A percentile compares a stretch with the other conserved stretches of the same genome.
Conservation (phyloP, 2,797 vertebrate genomes). For the Otus scops region DNA sequence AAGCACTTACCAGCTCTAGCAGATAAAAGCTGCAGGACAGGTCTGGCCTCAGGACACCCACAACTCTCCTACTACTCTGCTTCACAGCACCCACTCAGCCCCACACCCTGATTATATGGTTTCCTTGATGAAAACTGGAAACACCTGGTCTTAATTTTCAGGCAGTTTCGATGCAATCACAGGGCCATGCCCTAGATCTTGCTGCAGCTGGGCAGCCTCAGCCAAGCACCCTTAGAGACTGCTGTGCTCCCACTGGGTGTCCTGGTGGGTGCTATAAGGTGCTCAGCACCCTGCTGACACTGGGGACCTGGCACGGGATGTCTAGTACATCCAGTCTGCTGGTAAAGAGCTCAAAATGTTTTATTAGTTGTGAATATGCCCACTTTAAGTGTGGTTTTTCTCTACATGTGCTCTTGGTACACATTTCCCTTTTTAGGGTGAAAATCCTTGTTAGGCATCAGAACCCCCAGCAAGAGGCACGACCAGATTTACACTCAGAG, state of each 20-base stretch:
- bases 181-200: background rate
- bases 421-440: background rate
- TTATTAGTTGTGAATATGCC: no score
- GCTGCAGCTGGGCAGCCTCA: background rate
- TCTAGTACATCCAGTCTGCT: background rate
- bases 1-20: background rate
- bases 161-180: accelerated
- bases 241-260: no score
- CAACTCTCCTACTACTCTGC: accelerated
- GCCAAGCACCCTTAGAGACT: background rate
- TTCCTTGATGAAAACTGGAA: background rate
- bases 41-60: accelerated
- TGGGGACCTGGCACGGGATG: accelerated
- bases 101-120: background rate
- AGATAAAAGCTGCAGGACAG: accelerated
- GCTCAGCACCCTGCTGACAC: background rate
- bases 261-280: no score
- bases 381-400: background rate
- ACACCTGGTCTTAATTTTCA: background rate
- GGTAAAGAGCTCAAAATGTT: background rate
- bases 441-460: background rate
- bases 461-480: background rate
- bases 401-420: background rate
- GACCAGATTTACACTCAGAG: background rate
- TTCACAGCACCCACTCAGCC: accelerated